These are phyloP conservation scores for Acomys russatus DNA, from an alignment of 2,797 vertebrate species.

Conservation along the genomic window DNA sequence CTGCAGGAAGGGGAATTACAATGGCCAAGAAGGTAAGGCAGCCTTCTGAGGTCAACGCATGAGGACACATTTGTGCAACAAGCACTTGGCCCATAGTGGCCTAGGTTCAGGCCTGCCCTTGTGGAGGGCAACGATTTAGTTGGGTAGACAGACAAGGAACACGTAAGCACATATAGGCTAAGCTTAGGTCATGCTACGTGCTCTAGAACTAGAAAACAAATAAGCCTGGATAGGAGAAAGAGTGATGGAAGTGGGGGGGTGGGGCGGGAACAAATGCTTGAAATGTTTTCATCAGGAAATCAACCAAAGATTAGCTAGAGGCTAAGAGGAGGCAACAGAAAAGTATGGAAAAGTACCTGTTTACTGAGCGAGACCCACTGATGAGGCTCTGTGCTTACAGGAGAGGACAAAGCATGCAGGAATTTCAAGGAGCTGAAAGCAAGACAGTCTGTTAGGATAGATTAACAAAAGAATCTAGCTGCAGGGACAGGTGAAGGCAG, in stretches of 20 bases:
- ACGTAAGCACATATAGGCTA: background rate
- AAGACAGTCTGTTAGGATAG: background rate
- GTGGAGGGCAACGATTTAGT: background rate
- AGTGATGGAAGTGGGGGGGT: background rate
- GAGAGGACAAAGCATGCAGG: background rate
- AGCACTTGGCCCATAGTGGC: background rate
- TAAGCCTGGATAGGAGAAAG: background rate
- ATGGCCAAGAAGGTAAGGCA: background rate
- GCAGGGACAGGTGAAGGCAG: no score
- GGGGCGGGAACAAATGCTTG: background rate
- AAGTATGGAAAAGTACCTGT: background rate
- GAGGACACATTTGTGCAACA: background rate
- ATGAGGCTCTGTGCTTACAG: background rate
- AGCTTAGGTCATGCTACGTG: background rate
- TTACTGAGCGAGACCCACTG: background rate
- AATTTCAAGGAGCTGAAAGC: background rate
- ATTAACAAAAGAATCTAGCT: background rate
- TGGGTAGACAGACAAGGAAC: background rate
- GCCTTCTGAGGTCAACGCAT: background rate
- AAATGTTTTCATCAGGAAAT: background rate
- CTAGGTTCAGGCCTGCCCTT: background rate
- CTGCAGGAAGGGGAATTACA: background rate
- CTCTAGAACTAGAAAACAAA: background rate
- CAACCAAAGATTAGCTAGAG: background rate
- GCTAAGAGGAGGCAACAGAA: background rate